Conservation (phyloP, 2,113 vertebrate genomes). For the Paralichthys olivaceus region DNA sequence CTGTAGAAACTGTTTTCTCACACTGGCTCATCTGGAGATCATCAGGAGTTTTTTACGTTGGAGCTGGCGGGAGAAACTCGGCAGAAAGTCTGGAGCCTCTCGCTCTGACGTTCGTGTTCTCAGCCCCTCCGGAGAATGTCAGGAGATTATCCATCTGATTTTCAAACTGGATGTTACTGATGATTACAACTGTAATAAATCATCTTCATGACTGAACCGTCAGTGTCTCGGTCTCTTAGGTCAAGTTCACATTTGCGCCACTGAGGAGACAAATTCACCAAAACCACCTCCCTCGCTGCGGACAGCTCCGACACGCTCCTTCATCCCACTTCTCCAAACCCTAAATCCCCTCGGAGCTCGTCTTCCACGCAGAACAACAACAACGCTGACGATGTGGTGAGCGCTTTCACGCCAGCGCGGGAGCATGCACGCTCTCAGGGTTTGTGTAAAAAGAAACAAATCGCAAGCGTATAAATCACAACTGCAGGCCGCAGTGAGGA, state of each 20-base stretch:
- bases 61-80: no score
- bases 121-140: no score
- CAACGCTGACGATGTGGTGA: conserved; percentile 46
- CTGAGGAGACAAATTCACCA: not conserved
- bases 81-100: no score
- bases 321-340: conserved; percentile 25
- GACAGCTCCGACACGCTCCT: conserved; percentile 1
- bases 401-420: conserved; percentile 36
- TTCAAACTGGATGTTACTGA: not conserved
- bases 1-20: no score
- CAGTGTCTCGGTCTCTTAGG: not conserved
- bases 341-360: conserved; percentile 35
- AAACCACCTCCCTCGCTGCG: conserved; percentile 2
- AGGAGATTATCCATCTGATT: no score
- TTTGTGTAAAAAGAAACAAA: conserved; percentile 55
- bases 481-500: conserved; percentile 33
- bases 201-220: not conserved
- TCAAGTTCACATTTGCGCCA: not conserved
- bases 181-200: not conserved
- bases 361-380: conserved; percentile 43
- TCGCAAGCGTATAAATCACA: conserved; percentile 36
- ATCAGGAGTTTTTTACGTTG: no score
- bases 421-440: conserved; percentile 2
- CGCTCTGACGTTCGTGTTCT: no score
- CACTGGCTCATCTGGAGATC: no score